Base-by-base conservation (phyloP, 2,797 vertebrate species). In the Nannoperca australis region DNA sequence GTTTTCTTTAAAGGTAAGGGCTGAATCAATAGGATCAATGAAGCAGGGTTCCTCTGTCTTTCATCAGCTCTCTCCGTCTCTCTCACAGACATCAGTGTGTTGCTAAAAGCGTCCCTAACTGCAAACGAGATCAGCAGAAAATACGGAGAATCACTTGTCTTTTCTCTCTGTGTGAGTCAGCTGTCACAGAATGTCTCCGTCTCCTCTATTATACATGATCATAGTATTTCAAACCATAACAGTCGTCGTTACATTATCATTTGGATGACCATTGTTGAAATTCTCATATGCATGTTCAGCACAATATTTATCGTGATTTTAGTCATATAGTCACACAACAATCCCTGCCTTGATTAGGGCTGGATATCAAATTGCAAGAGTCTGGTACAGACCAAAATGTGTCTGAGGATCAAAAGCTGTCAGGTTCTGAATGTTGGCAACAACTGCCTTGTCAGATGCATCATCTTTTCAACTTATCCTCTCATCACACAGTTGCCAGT, bases 11-110 rank as follows among this genome's bases (percentile, higher is more conserved):
- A 95, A 95, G 93, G 94, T 94, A 94, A 93, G 70, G 90, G 91
- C 88, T 86, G 91, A 93, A 96, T 97, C 96, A 93, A 96, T 96
- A 38, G 80, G 91, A 96, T 97, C 96, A 90, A 97, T 97, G 93
- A 73, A 72, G 89, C 92, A 95, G 94, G 92, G 94, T 95, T 95
- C 94, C 94, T 95, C 94, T 86, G 93, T 91, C 95, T 95, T 94
- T 94, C 95, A 97, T 96, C 95, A 94, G 94, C 93, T 78, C 82
- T 44, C 73, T 76, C 76, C 14, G 62, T 61, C 69, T 70, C 66
- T 69, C 94, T 90, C 92, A 92, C 94, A 91, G 93, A 95, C 95
- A 96, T 95, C 95, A 92, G 93, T 93, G 93, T 88, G 92, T 64
- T 91, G 85, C 85, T 85, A 72, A 85, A 88, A 82, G 91, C 22